Percentiles rank a stretch among this genome's conserved stretches.
These are phyloP conservation scores for Thalassarche chlororhynchos DNA, from an alignment of 2,113 vertebrate species.

Conservation along the genomic window DNA sequence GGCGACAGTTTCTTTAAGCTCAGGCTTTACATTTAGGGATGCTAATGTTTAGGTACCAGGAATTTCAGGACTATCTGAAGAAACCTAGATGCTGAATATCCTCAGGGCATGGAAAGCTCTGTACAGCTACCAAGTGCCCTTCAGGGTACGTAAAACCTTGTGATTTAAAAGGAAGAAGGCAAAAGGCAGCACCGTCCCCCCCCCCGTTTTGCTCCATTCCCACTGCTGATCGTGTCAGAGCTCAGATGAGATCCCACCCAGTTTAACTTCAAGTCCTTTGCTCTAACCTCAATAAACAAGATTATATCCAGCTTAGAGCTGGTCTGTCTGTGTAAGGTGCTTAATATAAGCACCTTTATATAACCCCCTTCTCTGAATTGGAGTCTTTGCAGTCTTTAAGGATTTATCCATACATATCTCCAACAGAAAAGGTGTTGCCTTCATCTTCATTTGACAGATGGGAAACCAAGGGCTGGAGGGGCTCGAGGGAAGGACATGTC, in stretches of 20 bases:
- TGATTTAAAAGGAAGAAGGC: background rate
- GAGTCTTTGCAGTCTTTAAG: background rate
- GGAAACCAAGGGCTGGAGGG: background rate
- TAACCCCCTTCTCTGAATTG: background rate
- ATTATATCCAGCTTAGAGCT: slow-evolving; percentile 27
- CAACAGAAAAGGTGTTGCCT: background rate
- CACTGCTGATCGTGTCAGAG: background rate
- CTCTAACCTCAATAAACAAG: slow-evolving; percentile 58
- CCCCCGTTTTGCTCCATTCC: background rate
- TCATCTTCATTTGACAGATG: background rate
- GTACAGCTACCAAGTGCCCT: background rate
- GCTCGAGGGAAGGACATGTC: accelerated
- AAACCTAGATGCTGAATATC: background rate
- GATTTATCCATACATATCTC: background rate
- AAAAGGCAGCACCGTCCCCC: background rate
- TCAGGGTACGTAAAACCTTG: background rate
- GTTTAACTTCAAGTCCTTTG: slow-evolving; percentile 27
- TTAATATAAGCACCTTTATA: slow-evolving; percentile 65
- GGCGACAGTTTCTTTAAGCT: background rate
- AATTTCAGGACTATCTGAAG: background rate
- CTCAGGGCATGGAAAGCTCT: background rate
- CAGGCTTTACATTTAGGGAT: background rate
- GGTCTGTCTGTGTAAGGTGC: slow-evolving; percentile 29
- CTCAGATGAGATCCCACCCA: background rate
- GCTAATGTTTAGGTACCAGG: background rate